phyloP scores from a whole-genome alignment of 2,888 invertebrate genomes.

The Cryptus viduatorius region DNA sequence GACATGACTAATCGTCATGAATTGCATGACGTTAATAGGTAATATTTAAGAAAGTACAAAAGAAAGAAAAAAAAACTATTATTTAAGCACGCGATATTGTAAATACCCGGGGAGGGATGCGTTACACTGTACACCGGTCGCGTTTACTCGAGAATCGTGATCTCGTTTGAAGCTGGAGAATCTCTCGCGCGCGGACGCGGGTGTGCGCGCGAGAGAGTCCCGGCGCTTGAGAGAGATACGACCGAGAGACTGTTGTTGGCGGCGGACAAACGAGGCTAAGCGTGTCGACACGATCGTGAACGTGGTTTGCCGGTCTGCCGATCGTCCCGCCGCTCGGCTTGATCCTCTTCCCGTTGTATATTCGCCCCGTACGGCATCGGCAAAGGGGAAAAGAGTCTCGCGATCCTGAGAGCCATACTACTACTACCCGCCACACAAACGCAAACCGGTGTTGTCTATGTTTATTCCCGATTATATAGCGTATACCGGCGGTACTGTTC shows the following conservation, averaged over 20 bases:
- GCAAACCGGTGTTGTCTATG: background rate
- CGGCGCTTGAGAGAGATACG: slow-evolving; percentile 58
- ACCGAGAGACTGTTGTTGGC: slow-evolving; percentile 58
- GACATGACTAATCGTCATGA: background rate
- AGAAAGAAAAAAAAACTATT: background rate
- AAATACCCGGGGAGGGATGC: slow-evolving; percentile 11
- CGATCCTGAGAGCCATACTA: slow-evolving; percentile 37
- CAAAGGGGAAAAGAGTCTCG: slow-evolving; percentile 33
- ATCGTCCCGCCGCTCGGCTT: slow-evolving; percentile 48
- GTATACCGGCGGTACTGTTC: background rate
- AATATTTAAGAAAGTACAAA: slow-evolving; percentile 9
- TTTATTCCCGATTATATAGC: slow-evolving; percentile 8
- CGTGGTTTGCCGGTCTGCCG: slow-evolving; percentile 57
- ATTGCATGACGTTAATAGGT: background rate
- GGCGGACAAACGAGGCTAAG: slow-evolving; percentile 82
- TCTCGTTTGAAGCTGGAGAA: slow-evolving; percentile 38
- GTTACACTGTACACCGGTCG: slow-evolving; percentile 12
- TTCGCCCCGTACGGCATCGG: slow-evolving; percentile 28
- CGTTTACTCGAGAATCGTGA: slow-evolving; percentile 65
- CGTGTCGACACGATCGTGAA: slow-evolving; percentile 78
- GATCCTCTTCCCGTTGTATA: slow-evolving; percentile 47
- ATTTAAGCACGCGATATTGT: slow-evolving; percentile 21
- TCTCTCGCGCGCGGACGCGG: slow-evolving; percentile 12
- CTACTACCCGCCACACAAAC: background rate
- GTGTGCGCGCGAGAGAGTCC: slow-evolving; percentile 6